phyloP scores from a whole-genome alignment of 2,113 vertebrate species.

The Otis tarda region DNA sequence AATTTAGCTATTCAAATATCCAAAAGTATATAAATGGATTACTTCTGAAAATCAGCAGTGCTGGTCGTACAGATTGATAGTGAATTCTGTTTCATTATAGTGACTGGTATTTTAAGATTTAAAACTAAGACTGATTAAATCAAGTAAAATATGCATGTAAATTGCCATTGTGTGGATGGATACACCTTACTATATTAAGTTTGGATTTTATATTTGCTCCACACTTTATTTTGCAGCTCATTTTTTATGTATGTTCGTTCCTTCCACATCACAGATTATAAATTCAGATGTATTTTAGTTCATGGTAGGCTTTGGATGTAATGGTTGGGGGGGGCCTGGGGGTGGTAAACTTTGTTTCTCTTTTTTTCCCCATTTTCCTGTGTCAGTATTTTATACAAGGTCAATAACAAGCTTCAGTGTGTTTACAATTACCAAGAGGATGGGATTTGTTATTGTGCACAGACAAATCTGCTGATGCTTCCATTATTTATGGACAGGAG shows the following conservation, averaged over 20 bases:
- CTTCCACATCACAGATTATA: neutral
- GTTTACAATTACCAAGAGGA: conserved; percentile 74
- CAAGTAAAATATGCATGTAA: conserved; percentile 21
- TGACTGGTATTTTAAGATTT: neutral
- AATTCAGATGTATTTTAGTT: conserved; percentile 9
- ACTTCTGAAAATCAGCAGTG: neutral
- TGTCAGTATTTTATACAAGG: conserved; percentile 68
- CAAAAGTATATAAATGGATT: neutral
- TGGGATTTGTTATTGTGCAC: conserved; percentile 72
- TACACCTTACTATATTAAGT: conserved; percentile 40
- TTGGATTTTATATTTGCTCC: conserved; percentile 41
- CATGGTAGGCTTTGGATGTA: neutral
- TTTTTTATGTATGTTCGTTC: neutral
- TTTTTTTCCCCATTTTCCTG: neutral
- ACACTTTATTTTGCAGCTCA: neutral
- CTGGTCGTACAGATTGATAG: neutral
- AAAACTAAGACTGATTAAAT: conserved; percentile 15
- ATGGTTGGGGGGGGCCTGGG: too few relatives aligned
- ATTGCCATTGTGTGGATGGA: conserved; percentile 32
- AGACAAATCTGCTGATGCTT: conserved; percentile 68
- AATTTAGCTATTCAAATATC: conserved; percentile 5
- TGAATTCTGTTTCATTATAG: conserved; percentile 42
- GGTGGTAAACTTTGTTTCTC: neutral
- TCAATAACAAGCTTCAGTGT: conserved; percentile 73
- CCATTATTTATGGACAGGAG: conserved; percentile 69